Evolutionary conservation across 2,113 vertebrate species (phyloP), one percentile per base, ranked within the genome.

Genomic region (Heterochromis multidens): DNA sequence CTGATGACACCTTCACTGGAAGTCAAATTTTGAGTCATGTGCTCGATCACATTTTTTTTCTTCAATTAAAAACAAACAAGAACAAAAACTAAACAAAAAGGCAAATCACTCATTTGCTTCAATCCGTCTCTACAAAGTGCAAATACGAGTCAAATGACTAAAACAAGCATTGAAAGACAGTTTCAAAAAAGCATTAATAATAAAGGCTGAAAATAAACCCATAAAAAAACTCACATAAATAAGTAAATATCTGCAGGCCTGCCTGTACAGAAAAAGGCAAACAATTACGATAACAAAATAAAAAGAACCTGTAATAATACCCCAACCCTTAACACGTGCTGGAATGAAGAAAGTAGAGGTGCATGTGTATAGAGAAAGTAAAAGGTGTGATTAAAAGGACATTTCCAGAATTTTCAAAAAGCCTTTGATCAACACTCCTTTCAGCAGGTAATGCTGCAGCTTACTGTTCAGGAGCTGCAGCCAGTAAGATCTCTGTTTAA

Each of bases 221-320:
- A 54, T 62, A 60, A 62, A 85, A 87, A 25, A 43, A 60, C 23
- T 78, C 65, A 90, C 90, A 95, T 95, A 96, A 96, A 95, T 96
- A 92, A 93, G 85, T 93, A 80, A 86, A 91, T 84, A 84, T 94
- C 85, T 94, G 93, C 96, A 96, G 96, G 95, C 96, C 95, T 95
- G 96, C 96, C 95, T 96, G 95, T 93, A 94, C 88, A 95, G 90
- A 95, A 84, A 92, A 94, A 92, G 81, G 84, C 88, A 93, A 93
- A 93, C 17, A 67, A 89, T 14, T 46, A 81, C 25, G 33, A 91
- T 17, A 81, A 85, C 52, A 79, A 88, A 82, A 79, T 33, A 46
- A 89, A 81, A 54, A 57, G n/a, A 90, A 91, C 46, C 29, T 54
- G 57, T 46, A 59, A 77, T 13, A 82, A 84, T 70, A 49, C 29